Conservation (phyloP, 2,113 vertebrate genomes). For the Agelaius tricolor region DNA sequence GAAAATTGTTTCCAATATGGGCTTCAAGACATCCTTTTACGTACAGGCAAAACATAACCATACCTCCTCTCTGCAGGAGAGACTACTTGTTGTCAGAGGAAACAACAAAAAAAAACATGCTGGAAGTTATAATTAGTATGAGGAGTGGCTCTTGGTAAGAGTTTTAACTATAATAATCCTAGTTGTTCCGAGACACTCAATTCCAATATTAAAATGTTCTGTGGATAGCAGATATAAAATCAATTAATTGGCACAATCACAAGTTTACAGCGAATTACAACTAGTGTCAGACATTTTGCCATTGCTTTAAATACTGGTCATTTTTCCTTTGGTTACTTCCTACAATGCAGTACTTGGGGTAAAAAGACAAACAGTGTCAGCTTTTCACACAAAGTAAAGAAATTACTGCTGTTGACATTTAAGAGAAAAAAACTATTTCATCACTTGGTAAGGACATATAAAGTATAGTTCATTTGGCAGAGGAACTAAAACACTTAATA, state of each 20-base stretch:
- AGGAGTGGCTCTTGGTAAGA: slow-evolving; percentile 20
- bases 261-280: slow-evolving; percentile 43
- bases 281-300: background rate
- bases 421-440: slow-evolving; percentile 14
- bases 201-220: slow-evolving; percentile 22
- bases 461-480: slow-evolving; percentile 55
- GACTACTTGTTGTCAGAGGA: slow-evolving; percentile 13
- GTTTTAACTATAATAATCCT: slow-evolving; percentile 26
- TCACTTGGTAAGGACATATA: slow-evolving; percentile 27
- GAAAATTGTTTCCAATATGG: slow-evolving; percentile 71
- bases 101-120: background rate
- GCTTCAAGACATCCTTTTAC: slow-evolving; percentile 62
- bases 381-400: slow-evolving; percentile 27
- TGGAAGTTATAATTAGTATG: slow-evolving; percentile 16
- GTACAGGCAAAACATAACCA: slow-evolving; percentile 62
- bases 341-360: background rate
- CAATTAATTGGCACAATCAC: slow-evolving; percentile 67
- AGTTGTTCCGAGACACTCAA: slow-evolving; percentile 40
- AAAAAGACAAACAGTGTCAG: slow-evolving; percentile 11
- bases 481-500: slow-evolving; percentile 48
- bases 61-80: slow-evolving; percentile 45
- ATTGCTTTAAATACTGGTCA: slow-evolving; percentile 61
- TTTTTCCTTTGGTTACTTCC: slow-evolving; percentile 70
- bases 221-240: slow-evolving; percentile 45
- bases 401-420: slow-evolving; percentile 6